Evolutionary conservation across 2,888 invertebrate species (phyloP), one percentile per base, ranked within the genome.

Genomic region (Scrobipalpa atriplicella): DNA sequence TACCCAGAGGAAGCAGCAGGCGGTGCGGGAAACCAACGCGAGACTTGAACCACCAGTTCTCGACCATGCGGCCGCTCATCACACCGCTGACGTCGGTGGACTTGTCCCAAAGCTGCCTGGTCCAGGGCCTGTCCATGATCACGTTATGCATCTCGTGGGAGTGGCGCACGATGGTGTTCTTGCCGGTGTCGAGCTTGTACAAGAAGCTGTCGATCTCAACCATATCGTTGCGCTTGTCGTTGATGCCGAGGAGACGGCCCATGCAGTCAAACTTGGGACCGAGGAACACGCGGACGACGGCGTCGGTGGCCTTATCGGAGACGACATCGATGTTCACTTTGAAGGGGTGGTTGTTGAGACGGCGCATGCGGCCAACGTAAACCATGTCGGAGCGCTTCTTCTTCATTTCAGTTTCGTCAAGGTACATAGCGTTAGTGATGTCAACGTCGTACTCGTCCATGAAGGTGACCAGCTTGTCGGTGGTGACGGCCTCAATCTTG

Each of bases 251-350:
- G 36, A 93, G 86, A 66, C 93, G 93, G 68, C 95, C 95, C 76
- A 93, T 90, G 82, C 94, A 93, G 84, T 96, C 95, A 86, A 92
- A 94, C 84, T 95, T 95, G 51, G 96, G 96, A 75, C 95, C 96
- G 71, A 96, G 84, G 93, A 94, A 96, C 16, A 95, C 85, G 67
- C 95, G 94, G 13, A 96, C 94, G 11, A 95, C 94, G 62, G 94
- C 94, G 73, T 94, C 94, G 41, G 89, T 87, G 6, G 92, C 83
- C 76, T 94, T 93, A 69, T 94, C 94, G 56, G 95, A 94, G 29
- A 86, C 81, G 39, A 95, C 92, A 60, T 92, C 90, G 69, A 95
- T 82, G 71, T 91, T 92, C 67, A 94, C 92, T 78, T 93, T 93
- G 93, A 95, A 95, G 62, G 94, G 94, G 56, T 95, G 93, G 87